phyloP scores from a whole-genome alignment of 2,888 invertebrate genomes.

The Phengaris alcon region DNA sequence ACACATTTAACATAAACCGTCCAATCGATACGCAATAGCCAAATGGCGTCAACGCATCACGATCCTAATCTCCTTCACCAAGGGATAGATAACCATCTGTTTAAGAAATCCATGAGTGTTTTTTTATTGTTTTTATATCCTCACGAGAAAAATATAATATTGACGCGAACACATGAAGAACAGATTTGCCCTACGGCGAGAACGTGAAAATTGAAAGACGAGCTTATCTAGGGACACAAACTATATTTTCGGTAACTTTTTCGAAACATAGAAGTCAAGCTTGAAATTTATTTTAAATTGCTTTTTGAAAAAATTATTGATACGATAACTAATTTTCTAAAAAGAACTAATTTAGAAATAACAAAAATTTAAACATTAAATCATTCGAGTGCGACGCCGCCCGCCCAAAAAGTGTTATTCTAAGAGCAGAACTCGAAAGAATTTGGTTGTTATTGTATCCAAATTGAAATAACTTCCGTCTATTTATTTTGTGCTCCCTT shows the following conservation, averaged over 20 bases:
- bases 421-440: background rate
- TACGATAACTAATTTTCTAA: too few species aligned
- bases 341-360: background rate
- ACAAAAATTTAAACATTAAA: background rate
- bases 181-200: background rate
- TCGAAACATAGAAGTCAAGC: too few species aligned
- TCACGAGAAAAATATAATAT: constrained; percentile 14
- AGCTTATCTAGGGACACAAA: background rate
- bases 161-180: background rate
- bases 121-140: constrained; percentile 24
- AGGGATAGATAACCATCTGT: constrained; percentile 58
- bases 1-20: constrained; percentile 68
- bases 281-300: too few species aligned
- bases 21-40: constrained; percentile 63
- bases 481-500: constrained; percentile 32
- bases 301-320: too few species aligned
- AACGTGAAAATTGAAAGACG: constrained; percentile 14
- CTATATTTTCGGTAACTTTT: background rate
- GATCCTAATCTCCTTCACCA: constrained; percentile 69
- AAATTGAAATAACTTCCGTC: constrained; percentile 30
- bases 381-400: background rate
- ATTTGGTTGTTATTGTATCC: constrained; percentile 2
- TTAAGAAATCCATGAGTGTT: constrained; percentile 50
- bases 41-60: constrained; percentile 71
- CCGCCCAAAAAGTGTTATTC: background rate